Evolutionary conservation across 2,113 vertebrate genomes (phyloP).

Genomic region (Podilymbus podiceps): DNA sequence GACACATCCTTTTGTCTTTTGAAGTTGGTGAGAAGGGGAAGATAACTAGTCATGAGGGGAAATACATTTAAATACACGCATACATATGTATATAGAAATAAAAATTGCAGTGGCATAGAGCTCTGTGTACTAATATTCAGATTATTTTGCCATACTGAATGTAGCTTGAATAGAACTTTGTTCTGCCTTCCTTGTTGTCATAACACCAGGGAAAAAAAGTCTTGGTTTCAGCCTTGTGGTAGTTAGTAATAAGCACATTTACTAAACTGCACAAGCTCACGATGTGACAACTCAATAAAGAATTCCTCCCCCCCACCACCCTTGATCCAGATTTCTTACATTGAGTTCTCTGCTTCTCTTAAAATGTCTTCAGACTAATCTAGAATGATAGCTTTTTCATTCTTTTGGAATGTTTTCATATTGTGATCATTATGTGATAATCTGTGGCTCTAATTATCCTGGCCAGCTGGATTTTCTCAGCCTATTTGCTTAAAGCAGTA

Average conservation of each 20-base stretch:
- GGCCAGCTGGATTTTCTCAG: conserved; percentile 56
- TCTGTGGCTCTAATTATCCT: conserved; percentile 53
- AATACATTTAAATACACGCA: background rate
- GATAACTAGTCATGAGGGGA: background rate
- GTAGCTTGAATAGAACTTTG: background rate
- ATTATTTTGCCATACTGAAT: background rate
- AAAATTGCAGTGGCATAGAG: background rate
- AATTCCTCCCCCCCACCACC: background rate
- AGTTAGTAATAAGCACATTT: background rate
- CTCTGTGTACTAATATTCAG: background rate
- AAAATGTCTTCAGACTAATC: conserved; percentile 47
- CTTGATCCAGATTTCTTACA: background rate
- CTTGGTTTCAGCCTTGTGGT: background rate
- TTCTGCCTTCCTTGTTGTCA: background rate
- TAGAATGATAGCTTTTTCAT: conserved; percentile 42
- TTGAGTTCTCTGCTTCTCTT: conserved; percentile 49
- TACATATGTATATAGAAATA: too few relatives aligned
- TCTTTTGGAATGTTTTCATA: conserved; percentile 58
- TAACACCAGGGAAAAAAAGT: background rate
- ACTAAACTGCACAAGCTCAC: background rate
- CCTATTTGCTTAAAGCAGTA: conserved; percentile 13
- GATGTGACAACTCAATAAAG: background rate
- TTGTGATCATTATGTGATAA: conserved; percentile 49
- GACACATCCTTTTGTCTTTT: background rate
- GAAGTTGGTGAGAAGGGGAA: background rate